A percentile compares a stretch with the other conserved stretches of the same genome.
Evolutionary conservation across 2,888 invertebrate genomes (phyloP).

Genomic region (Oscheius onirici): DNA sequence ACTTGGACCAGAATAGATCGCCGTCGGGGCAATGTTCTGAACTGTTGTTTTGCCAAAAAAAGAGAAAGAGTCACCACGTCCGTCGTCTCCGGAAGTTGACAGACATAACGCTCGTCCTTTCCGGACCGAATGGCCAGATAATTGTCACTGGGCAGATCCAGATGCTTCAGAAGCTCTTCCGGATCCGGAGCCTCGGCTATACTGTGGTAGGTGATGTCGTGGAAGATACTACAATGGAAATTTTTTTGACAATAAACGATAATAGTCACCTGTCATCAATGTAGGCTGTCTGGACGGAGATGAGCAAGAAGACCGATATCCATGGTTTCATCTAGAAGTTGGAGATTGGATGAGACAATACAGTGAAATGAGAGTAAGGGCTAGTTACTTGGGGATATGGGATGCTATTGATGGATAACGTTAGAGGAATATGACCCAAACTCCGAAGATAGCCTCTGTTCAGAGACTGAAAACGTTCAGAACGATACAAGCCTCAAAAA

Average conservation of each 20-base stretch:
- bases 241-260: no score
- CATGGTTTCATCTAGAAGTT: slow-evolving; percentile 6
- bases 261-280: slow-evolving; percentile 37
- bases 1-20: neutral
- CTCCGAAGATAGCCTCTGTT: neutral
- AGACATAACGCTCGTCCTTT: slow-evolving; percentile 42
- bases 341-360: neutral
- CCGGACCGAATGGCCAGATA: slow-evolving; percentile 18
- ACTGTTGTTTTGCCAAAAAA: neutral
- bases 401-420: neutral
- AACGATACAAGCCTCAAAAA: neutral
- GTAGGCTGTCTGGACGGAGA: neutral
- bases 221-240: slow-evolving; percentile 36
- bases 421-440: neutral
- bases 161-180: slow-evolving; percentile 10
- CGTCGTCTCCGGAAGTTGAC: slow-evolving; percentile 37
- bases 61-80: slow-evolving; percentile 30
- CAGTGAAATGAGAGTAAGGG: no score
- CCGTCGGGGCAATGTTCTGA: slow-evolving; percentile 27
- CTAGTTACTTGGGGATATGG: neutral
- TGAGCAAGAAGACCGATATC: neutral
- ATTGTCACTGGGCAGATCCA: slow-evolving; percentile 21
- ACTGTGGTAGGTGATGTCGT: slow-evolving; percentile 40
- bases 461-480: neutral
- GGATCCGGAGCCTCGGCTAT: slow-evolving; percentile 6